phyloP scores from a whole-genome alignment of 2,888 invertebrate species.

The Plebejus anna region DNA sequence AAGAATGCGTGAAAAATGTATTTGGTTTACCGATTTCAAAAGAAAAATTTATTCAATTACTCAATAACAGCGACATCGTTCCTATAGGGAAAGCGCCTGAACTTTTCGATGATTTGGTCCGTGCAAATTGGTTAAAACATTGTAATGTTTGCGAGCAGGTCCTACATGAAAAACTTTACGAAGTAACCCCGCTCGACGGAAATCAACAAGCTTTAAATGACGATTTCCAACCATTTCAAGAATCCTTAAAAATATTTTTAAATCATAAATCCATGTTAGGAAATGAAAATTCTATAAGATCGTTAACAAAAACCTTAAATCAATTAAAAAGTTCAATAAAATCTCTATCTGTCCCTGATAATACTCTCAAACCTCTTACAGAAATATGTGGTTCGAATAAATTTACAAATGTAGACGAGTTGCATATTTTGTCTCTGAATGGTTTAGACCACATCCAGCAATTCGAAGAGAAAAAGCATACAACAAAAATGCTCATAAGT shows the following conservation, averaged over 20 bases:
- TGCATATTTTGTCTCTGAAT: constrained; percentile 25
- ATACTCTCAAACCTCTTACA: constrained; percentile 26
- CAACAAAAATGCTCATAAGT: background rate
- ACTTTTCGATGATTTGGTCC: background rate
- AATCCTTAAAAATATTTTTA: constrained; percentile 22
- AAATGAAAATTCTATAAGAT: constrained; percentile 16
- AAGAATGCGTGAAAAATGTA: constrained; percentile 12
- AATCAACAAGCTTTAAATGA: background rate
- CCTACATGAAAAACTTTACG: background rate
- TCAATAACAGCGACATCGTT: background rate
- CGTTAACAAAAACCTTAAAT: constrained; percentile 14
- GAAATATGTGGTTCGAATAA: background rate
- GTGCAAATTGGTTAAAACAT: background rate
- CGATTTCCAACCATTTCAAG: background rate
- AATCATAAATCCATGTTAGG: constrained; percentile 23
- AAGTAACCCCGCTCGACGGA: background rate
- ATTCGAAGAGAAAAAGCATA: constrained; percentile 29
- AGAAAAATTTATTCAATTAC: constrained; percentile 8
- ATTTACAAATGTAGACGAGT: constrained; percentile 28
- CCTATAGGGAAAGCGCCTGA: background rate
- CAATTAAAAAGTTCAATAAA: constrained; percentile 24
- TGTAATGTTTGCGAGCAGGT: background rate
- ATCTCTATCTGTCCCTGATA: constrained; percentile 26
- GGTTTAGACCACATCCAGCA: constrained; percentile 28
- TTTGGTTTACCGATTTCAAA: constrained; percentile 9